Percentiles rank a stretch among this genome's conserved stretches.
Evolutionary conservation across 2,113 vertebrate species (phyloP).

Genomic region (Calypte anna): DNA sequence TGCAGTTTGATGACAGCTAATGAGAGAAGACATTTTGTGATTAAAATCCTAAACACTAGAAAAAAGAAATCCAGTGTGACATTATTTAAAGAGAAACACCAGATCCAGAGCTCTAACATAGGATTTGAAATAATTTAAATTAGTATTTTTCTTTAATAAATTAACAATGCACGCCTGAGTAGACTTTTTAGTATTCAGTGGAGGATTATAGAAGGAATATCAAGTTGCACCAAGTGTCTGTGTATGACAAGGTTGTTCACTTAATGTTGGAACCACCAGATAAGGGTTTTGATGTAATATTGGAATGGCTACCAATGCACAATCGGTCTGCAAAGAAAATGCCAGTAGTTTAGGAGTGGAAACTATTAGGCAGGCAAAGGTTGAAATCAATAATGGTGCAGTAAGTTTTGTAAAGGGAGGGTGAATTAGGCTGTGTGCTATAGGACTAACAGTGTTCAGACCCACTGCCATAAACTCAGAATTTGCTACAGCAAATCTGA

Average conservation of each 20-base stretch:
- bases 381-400: constrained; percentile 36
- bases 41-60: constrained; percentile 51
- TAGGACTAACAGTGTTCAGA: background rate
- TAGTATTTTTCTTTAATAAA: constrained; percentile 54
- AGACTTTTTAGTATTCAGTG: constrained; percentile 28
- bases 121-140: constrained; percentile 56
- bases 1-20: constrained; percentile 29
- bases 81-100: constrained; percentile 14
- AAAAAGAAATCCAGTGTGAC: background rate
- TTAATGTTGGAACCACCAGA: background rate
- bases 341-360: constrained; percentile 9
- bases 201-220: background rate
- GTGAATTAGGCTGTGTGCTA: background rate
- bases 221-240: background rate
- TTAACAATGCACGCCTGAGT: background rate
- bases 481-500: constrained; percentile 21
- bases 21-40: constrained; percentile 34
- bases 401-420: constrained; percentile 2
- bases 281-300: constrained; percentile 31
- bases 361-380: constrained; percentile 32
- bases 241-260: background rate
- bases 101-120: constrained; percentile 7
- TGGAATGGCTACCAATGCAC: background rate
- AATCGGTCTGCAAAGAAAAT: background rate
- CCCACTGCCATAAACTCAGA: constrained; percentile 39